Evolutionary conservation across 2,113 vertebrate species (phyloP).

Genomic region (Crotalus horridus): DNA sequence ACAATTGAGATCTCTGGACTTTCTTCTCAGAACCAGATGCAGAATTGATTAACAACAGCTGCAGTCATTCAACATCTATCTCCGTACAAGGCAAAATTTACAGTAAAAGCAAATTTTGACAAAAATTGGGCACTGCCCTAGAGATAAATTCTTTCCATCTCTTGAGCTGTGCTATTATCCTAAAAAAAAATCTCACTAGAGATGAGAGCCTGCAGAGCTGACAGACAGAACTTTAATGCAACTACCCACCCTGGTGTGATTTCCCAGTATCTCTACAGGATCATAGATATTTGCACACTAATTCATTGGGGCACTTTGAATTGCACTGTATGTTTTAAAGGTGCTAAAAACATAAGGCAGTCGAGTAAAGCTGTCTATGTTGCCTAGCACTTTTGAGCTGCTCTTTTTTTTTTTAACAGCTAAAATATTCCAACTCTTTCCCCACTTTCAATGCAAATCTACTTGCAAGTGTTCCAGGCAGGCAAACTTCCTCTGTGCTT

Average conservation of each 20-base stretch:
- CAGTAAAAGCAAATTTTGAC: not conserved
- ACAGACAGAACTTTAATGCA: rapidly evolving
- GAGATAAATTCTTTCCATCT: not conserved
- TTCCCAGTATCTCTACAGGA: not conserved
- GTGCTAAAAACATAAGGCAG: not conserved
- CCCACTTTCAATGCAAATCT: conserved; percentile 27
- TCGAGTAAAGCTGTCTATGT: not conserved
- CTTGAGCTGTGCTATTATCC: not conserved
- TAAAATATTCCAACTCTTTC: rapidly evolving
- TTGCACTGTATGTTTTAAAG: not conserved
- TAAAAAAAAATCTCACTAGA: not conserved
- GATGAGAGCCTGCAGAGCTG: rapidly evolving
- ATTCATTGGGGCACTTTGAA: not conserved
- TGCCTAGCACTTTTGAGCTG: not conserved
- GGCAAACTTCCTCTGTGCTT: conserved; percentile 38
- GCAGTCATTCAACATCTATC: not conserved
- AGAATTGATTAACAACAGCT: not conserved
- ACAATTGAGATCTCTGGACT: not conserved
- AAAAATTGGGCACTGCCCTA: not conserved
- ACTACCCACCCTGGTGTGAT: not conserved
- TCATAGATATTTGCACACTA: not conserved
- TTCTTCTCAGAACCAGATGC: not conserved
- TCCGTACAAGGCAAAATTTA: not conserved
- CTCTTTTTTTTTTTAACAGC: not conserved
- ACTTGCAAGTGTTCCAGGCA: conserved; percentile 48